Conservation (phyloP, 1,140 invertebrate species). For the Nylanderia fulva region DNA sequence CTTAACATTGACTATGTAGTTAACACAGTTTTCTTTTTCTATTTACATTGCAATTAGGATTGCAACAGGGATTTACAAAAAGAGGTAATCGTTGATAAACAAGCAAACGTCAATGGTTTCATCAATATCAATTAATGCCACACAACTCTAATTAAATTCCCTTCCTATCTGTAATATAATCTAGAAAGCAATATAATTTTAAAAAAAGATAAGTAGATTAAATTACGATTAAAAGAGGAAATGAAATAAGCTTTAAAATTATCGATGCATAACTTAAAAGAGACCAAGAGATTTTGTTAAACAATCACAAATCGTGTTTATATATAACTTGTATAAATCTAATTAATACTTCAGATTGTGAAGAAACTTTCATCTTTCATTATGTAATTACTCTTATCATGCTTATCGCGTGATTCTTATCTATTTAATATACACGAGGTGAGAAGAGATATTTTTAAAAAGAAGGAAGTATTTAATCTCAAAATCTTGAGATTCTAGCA, state of each 20-base stretch:
- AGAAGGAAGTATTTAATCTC: background rate
- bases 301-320: background rate
- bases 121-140: background rate
- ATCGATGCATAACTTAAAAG: background rate
- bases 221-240: background rate
- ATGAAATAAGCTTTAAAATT: background rate
- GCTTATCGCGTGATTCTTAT: background rate
- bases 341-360: background rate
- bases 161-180: background rate
- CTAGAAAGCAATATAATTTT: background rate
- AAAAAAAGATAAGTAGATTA: background rate
- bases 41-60: conserved; percentile 23
- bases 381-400: background rate
- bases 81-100: background rate
- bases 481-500: background rate
- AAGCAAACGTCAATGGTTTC: background rate
- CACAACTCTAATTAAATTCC: background rate
- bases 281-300: background rate
- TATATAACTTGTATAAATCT: background rate
- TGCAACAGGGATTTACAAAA: background rate
- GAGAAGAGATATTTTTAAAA: background rate
- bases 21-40: background rate
- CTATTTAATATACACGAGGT: background rate
- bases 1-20: conserved; percentile 6
- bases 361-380: background rate